Percentiles rank a stretch among this genome's conserved stretches.
Conservation (phyloP, 2,888 invertebrate genomes). For the Hofmannophila pseudospretella region DNA sequence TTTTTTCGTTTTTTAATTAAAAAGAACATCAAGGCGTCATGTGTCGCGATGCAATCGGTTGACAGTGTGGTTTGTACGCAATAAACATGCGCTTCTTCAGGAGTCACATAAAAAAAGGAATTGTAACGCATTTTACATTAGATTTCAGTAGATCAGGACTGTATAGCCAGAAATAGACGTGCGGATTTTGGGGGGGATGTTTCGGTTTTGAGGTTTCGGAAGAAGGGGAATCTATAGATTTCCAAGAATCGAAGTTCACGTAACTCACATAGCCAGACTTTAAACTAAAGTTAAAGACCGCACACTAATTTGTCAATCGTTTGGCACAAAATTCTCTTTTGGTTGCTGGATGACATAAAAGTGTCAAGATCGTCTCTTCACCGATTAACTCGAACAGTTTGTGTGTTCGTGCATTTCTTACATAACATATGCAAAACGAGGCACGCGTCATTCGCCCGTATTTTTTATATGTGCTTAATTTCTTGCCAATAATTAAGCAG, state of each 20-base stretch:
- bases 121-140: too few species aligned
- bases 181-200: too few species aligned
- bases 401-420: constrained; percentile 24
- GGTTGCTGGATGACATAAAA: constrained; percentile 54
- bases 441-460: constrained; percentile 35
- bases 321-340: constrained; percentile 20
- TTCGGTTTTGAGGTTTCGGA: too few species aligned
- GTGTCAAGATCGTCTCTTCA: constrained; percentile 32
- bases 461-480: constrained; percentile 26
- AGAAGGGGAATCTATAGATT: too few species aligned
- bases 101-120: too few species aligned
- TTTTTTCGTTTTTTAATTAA: constrained; percentile 54
- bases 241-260: too few species aligned
- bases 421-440: constrained; percentile 37
- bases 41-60: constrained; percentile 57
- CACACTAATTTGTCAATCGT: constrained; percentile 22
- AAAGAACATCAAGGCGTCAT: constrained; percentile 51
- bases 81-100: neutral
- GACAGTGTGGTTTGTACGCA: constrained; percentile 13
- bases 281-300: constrained; percentile 4
- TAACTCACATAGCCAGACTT: too few species aligned
- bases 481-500: constrained; percentile 22
- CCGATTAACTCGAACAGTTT: constrained; percentile 33
- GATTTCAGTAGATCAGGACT: too few species aligned
- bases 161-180: too few species aligned